Conservation (phyloP, 35 echinoderm and acorn worm genomes). For the Ptychodera flava region DNA sequence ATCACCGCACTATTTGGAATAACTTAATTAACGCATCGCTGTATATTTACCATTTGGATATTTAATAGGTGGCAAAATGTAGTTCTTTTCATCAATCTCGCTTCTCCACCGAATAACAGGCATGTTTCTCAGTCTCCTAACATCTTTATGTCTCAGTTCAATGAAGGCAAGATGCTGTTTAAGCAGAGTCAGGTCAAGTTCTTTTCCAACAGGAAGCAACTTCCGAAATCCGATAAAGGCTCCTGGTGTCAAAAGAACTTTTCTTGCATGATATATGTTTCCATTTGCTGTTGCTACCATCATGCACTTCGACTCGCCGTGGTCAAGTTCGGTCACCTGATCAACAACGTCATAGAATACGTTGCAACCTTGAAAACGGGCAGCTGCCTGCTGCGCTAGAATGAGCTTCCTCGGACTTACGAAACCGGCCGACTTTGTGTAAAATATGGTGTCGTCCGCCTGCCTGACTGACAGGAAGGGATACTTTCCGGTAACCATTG, state of each 20-base stretch:
- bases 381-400: not conserved
- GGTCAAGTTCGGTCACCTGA: not conserved
- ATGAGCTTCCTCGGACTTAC: not conserved
- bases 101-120: slow-evolving; percentile 30
- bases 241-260: slow-evolving; percentile 62
- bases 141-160: slow-evolving; percentile 50
- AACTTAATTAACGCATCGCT: no score
- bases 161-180: slow-evolving; percentile 29
- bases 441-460: not conserved
- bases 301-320: not conserved
- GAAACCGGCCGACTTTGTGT: not conserved
- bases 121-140: slow-evolving; percentile 45
- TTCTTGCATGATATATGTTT: slow-evolving; percentile 16
- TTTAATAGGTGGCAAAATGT: slow-evolving; percentile 75
- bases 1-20: no score
- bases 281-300: slow-evolving; percentile 17
- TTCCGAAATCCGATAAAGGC: slow-evolving; percentile 56
- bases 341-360: not conserved
- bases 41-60: slow-evolving; percentile 89
- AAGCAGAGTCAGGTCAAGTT: slow-evolving; percentile 21
- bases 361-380: not conserved
- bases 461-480: not conserved
- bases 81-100: not conserved
- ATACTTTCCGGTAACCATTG: not conserved
- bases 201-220: slow-evolving; percentile 27